phyloP scores from a whole-genome alignment of 2,113 vertebrate genomes.

The Lasiurus borealis region DNA sequence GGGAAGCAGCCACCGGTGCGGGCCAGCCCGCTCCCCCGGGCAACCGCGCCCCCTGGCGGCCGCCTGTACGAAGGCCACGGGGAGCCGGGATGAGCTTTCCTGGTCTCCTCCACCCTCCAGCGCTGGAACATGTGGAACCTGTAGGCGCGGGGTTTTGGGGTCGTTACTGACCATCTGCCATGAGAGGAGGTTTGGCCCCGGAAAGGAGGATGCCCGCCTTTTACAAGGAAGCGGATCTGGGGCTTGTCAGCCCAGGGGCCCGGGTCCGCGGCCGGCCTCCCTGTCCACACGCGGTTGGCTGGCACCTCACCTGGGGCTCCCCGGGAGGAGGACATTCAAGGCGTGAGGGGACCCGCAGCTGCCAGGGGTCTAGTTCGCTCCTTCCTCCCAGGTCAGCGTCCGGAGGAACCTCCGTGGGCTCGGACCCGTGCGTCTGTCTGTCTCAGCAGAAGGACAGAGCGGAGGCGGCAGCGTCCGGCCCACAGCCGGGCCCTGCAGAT shows the following conservation, averaged over 20 bases:
- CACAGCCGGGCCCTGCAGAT: not conserved
- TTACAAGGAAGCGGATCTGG: not conserved
- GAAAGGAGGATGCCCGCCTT: not conserved
- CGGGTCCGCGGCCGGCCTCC: no score
- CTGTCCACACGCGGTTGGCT: not conserved
- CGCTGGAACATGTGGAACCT: not conserved
- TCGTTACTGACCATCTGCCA: not conserved
- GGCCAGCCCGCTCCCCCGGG: not conserved
- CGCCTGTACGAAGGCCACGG: not conserved
- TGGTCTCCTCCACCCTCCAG: conserved; percentile 3
- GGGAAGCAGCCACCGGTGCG: not conserved
- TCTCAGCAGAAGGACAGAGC: not conserved
- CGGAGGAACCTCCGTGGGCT: not conserved
- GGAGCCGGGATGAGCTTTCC: not conserved
- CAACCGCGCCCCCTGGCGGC: not conserved
- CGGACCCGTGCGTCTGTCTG: no score
- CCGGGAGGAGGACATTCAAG: not conserved
- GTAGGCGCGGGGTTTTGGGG: not conserved
- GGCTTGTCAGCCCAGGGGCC: not conserved
- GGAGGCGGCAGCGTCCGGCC: not conserved
- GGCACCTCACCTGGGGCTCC: not conserved
- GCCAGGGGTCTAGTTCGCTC: not conserved
- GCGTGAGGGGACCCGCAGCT: no score
- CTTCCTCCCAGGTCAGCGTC: not conserved
- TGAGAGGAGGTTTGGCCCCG: not conserved